phyloP scores from a whole-genome alignment of 2,113 vertebrate genomes.

The Potamarius usumacintae region DNA sequence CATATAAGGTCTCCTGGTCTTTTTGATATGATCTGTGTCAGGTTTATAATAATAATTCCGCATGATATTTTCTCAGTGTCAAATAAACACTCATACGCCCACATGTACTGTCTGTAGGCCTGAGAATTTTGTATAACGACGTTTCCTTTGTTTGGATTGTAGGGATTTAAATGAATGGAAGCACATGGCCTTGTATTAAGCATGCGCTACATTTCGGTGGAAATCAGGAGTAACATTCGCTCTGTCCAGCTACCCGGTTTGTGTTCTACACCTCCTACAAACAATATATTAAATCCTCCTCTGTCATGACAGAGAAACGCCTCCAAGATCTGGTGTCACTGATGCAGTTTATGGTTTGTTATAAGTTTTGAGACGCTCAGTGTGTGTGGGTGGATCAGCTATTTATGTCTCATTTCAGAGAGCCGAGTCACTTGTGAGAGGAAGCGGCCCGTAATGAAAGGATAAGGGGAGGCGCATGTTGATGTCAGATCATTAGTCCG shows the following conservation, averaged over 20 bases:
- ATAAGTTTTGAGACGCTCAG: constrained; percentile 33
- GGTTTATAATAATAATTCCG: background rate
- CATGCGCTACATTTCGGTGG: background rate
- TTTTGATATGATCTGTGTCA: background rate
- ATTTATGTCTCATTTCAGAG: constrained; percentile 44
- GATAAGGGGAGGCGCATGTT: constrained; percentile 11
- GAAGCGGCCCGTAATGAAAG: constrained; percentile 28
- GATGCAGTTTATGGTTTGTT: constrained; percentile 47
- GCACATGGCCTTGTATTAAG: background rate
- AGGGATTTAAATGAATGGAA: background rate
- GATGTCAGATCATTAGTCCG: constrained; percentile 27
- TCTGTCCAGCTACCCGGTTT: background rate
- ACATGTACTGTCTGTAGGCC: background rate
- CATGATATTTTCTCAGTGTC: background rate
- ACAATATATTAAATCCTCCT: constrained; percentile 25
- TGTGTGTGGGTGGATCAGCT: constrained; percentile 17
- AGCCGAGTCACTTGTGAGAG: constrained; percentile 24
- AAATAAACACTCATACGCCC: background rate
- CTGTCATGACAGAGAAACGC: background rate
- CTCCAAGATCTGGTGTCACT: constrained; percentile 26
- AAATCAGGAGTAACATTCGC: background rate
- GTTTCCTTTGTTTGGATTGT: background rate
- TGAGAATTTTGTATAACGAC: background rate
- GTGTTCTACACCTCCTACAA: background rate
- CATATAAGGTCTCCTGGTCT: background rate